Evolutionary conservation across 2,113 vertebrate genomes (phyloP).

Genomic region (Nanger granti): DNA sequence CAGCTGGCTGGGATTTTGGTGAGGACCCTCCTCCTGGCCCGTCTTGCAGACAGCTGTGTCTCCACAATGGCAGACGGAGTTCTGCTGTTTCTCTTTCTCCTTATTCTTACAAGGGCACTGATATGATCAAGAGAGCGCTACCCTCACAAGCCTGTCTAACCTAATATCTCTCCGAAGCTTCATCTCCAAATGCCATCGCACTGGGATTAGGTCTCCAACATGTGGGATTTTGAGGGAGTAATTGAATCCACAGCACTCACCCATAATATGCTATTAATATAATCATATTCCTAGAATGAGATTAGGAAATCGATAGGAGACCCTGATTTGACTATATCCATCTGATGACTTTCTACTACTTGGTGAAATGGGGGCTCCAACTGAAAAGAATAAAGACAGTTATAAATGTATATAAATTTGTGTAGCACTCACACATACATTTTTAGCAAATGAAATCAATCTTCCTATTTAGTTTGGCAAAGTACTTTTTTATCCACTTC

Average conservation of each 20-base stretch:
- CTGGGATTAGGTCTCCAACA: not conserved
- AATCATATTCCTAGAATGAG: not conserved
- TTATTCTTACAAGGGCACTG: not conserved
- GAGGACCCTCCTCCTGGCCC: not conserved
- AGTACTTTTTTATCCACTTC: not conserved
- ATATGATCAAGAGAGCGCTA: not conserved
- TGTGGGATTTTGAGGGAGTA: not conserved
- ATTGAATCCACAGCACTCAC: not conserved
- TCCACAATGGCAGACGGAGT: not conserved
- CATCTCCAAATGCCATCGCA: not conserved
- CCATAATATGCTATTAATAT: not conserved
- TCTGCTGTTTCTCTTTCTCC: not conserved
- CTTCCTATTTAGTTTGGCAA: not conserved
- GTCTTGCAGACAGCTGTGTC: not conserved
- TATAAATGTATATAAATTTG: not conserved
- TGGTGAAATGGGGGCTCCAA: not conserved
- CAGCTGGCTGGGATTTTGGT: not conserved
- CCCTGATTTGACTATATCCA: not conserved
- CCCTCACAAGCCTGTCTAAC: not conserved
- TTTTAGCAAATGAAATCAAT: not conserved
- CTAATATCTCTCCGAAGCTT: not conserved
- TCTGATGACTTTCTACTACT: not conserved
- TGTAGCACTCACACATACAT: not conserved
- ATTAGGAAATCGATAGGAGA: not conserved
- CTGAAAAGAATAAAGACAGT: not conserved